A percentile compares a stretch with the other conserved stretches of the same genome.
These are phyloP conservation scores for Ernsta delagoae DNA, from an alignment of 2,888 invertebrate genomes.

Conservation along the genomic window DNA sequence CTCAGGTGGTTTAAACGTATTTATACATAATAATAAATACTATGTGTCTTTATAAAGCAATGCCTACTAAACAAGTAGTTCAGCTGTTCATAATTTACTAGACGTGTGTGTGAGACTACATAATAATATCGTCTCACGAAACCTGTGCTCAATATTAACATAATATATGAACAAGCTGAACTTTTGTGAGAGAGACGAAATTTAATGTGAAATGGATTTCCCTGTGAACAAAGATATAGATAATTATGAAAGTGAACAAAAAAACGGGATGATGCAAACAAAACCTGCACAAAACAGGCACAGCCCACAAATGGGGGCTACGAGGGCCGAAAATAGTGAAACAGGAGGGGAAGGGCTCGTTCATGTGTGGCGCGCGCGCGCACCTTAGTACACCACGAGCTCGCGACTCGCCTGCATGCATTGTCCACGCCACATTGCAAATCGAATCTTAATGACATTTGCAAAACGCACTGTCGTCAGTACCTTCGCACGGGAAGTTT, in stretches of 20 bases:
- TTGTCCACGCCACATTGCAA: not conserved
- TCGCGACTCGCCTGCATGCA: constrained; percentile 42
- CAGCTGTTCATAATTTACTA: too few relatives aligned
- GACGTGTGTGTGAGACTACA: too few relatives aligned
- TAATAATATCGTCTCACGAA: too few relatives aligned
- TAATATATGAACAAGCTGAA: too few relatives aligned
- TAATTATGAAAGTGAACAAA: not conserved
- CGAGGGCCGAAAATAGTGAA: constrained; percentile 69
- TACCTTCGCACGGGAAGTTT: not conserved
- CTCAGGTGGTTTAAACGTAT: too few relatives aligned
- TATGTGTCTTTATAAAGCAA: too few relatives aligned
- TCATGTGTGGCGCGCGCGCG: constrained; percentile 48
- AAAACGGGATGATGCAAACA: not conserved
- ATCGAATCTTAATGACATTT: constrained; percentile 1
- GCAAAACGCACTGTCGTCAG: not conserved
- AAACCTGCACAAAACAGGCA: not conserved
- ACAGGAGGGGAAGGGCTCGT: constrained; percentile 42
- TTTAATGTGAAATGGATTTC: not conserved
- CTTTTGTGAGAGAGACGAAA: not conserved
- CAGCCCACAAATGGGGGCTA: constrained; percentile 49
- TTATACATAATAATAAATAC: too few relatives aligned
- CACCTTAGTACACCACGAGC: constrained; percentile 53
- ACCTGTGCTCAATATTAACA: not conserved
- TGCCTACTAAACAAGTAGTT: too few relatives aligned
- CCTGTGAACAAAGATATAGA: not conserved